Evolutionary conservation across 2,113 vertebrate species (phyloP), one percentile per base, ranked within the genome.

Genomic region (Anarhynchus alexandrinus): DNA sequence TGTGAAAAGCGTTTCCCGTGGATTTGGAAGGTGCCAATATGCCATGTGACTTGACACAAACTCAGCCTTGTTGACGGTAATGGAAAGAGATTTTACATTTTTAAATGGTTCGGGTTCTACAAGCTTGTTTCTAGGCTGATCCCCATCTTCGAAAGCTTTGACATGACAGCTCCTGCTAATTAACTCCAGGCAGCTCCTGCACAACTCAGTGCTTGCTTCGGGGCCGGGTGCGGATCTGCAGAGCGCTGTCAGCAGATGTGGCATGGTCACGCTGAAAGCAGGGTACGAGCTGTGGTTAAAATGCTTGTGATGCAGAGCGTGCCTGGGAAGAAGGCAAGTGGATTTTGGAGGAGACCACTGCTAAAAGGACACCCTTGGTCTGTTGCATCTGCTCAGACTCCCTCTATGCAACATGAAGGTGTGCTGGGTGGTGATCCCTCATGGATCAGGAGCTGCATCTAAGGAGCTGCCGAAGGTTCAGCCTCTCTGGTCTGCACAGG

Each of bases 1-100:
- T 52, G 86, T 36, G 88, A 26, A 43, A 69, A 95, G 74, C 1
- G 0, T 36, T 87, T 91, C 77, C 86, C 2, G 0, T 47, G 12
- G 87, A 82, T 59, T 87, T 82, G 62, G 54, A 82, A 87, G 88
- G 92, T 94, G 95, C 82, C 88, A 78, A 13, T 61, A 6, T 3
- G 0, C 58, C 85, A 9, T 16, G 54, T 51, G 76, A 32, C 67
- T 34, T 55, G 83, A 96, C 90, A 89, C 76, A 45, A 90, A 51
- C 86, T 82, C 90, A 82, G 90, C 85, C 93, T 90, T 79, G 85
- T 76, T 90, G 94, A 97, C 0, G 66, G 86, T 93, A 94, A 96
- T 95, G 88, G 88, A 57, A 96, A 80, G 78, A 95, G 96, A 97
- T 95, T 96, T 96, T 81, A 92, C 93, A 76, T 96, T 98, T 96